Base-by-base conservation (phyloP, 2,888 invertebrate species). In the Mayetiola destructor region DNA sequence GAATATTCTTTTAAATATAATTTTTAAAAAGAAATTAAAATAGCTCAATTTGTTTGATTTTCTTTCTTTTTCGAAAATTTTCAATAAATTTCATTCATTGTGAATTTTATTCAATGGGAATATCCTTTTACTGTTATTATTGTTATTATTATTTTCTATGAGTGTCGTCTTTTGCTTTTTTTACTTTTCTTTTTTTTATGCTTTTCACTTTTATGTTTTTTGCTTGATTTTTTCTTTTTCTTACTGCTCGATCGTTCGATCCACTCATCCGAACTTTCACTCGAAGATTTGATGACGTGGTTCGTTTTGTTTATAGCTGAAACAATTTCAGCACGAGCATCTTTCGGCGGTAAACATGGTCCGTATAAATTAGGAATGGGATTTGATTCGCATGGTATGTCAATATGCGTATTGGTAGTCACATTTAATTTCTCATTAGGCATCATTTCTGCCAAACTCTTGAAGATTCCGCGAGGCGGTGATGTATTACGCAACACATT, bases 401-500 rank as follows among this genome's bases (percentile, higher is more conserved):
- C n/a, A n/a, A n/a, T n/a, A n/a, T n/a, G n/a, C n/a, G 12, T 9
- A 32, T 32, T 32, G 32, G 12, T 32, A 6, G 32, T 9, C 6
- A 20, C 18, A 18, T 40, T 40, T 18, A 20, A 8, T 40, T 5
- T 16, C 20, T n/a, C 27, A 1, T 14, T n/a, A 27, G 14, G 48
- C 8, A n/a, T 16, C 1, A 14, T 27, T 42, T 53, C 27, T 12
- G n/a, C 16, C 23, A 71, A 61, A 1, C 67, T 65, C 0, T 68
- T 68, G 62, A 85, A 85, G 56, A 85, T 82, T 0, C 85, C 85
- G 60, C 82, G 73, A 0, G 85, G 82, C 0, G 85, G 85, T 0
- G 84, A 84, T 8, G 74, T 75, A 61, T 84, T 85, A 52, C 83
- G 74, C 61, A 80, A 74, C 0, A 75, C 61, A 66, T 83, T 84